These are phyloP conservation scores for Alauda arvensis DNA, from an alignment of 2,797 vertebrate genomes.

Conservation along the genomic window DNA sequence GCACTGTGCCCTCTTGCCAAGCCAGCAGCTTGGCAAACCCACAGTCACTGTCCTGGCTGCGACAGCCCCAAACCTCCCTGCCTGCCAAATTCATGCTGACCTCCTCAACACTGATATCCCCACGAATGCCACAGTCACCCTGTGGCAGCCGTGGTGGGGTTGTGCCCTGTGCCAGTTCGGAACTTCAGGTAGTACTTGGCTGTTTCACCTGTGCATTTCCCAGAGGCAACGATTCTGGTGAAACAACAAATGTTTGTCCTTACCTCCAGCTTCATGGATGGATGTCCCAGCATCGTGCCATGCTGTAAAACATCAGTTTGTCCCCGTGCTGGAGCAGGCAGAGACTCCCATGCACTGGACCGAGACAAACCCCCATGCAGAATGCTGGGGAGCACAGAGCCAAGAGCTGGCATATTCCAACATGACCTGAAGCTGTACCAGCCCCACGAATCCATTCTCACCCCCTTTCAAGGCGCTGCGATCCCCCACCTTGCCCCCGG, in stretches of 20 bases:
- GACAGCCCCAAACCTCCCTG: background rate
- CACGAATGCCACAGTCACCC: accelerated
- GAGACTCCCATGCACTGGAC: background rate
- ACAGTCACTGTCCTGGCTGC: accelerated
- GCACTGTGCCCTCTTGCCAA: background rate
- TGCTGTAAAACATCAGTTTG: background rate
- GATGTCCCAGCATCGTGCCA: background rate
- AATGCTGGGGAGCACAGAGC: background rate
- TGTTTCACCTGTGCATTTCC: background rate
- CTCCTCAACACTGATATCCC: accelerated
- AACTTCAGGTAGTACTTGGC: accelerated
- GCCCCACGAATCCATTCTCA: background rate
- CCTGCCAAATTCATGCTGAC: background rate
- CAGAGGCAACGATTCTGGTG: background rate
- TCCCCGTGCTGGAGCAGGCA: background rate
- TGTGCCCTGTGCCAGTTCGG: accelerated
- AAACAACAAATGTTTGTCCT: background rate
- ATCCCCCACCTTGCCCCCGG: background rate
- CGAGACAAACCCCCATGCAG: background rate
- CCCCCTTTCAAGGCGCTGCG: background rate
- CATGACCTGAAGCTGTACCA: background rate
- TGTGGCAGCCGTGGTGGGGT: accelerated
- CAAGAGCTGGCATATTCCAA: background rate
- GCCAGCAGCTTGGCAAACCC: background rate
- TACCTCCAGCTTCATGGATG: background rate